phyloP scores from a whole-genome alignment of 1,140 invertebrate genomes.

The Aphelinus certus region DNA sequence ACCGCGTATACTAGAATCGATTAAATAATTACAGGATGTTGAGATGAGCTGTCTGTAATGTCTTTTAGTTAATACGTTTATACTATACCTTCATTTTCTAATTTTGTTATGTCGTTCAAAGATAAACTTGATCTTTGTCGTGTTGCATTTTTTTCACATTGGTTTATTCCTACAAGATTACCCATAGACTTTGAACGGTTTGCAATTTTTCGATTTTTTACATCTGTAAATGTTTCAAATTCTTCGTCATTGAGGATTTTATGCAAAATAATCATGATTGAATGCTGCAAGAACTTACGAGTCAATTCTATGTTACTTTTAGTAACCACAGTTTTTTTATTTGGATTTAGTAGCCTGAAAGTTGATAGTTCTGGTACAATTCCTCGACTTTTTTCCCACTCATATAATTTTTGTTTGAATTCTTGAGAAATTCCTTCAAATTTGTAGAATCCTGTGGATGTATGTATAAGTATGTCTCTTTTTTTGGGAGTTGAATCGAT shows the following conservation, averaged over 20 bases:
- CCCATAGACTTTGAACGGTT: conserved; percentile 78
- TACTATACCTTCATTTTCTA: conserved; percentile 61
- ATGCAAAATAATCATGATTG: no score
- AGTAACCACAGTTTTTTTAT: conserved; percentile 31
- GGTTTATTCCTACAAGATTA: conserved; percentile 67
- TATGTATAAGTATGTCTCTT: conserved; percentile 81
- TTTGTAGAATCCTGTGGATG: conserved; percentile 81
- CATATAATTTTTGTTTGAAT: conserved; percentile 87
- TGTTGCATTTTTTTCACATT: conserved; percentile 50
- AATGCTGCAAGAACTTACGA: conserved; percentile 10
- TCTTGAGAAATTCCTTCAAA: conserved; percentile 88
- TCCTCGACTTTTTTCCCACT: conserved; percentile 88
- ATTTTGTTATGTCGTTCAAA: conserved; percentile 75
- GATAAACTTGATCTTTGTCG: conserved; percentile 77
- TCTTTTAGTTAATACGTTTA: no score
- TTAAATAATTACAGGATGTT: no score
- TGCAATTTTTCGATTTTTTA: background rate
- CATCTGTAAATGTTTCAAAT: no score
- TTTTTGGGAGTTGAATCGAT: conserved; percentile 67
- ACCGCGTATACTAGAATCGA: no score
- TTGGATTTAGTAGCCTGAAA: conserved; percentile 76
- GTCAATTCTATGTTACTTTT: conserved; percentile 18
- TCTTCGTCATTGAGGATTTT: no score
- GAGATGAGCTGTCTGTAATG: no score
- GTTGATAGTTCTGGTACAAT: conserved; percentile 84